Evolutionary conservation across 2,797 vertebrate genomes (phyloP).

Genomic region (Pyrocephalus nanus): DNA sequence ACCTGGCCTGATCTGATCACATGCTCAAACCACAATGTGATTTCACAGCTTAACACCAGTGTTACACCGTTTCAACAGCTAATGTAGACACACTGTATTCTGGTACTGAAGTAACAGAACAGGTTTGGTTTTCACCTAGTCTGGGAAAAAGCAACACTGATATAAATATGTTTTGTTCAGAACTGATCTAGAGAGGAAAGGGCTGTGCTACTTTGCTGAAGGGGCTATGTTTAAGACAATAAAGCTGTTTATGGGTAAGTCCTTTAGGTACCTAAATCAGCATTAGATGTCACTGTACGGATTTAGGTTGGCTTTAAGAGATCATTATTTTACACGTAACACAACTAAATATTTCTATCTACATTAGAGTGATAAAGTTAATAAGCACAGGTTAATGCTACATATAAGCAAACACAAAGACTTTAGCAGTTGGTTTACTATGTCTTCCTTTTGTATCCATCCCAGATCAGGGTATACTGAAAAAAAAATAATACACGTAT

Average conservation of each 20-base stretch:
- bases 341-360: conserved; percentile 23
- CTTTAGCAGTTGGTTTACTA: conserved; percentile 41
- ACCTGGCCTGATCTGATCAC: background rate
- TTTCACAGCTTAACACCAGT: background rate
- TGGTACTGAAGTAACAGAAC: background rate
- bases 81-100: background rate
- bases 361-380: conserved; percentile 35
- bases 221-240: background rate
- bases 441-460: conserved; percentile 35
- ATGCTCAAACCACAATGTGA: background rate
- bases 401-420: conserved; percentile 23
- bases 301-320: conserved; percentile 20
- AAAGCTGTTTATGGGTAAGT: background rate
- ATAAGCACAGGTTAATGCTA: conserved; percentile 47
- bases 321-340: background rate
- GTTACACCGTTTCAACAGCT: background rate
- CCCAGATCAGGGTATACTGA: conserved; percentile 16
- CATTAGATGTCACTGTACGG: background rate
- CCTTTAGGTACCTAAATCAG: conserved; percentile 18
- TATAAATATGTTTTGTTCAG: background rate
- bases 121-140: background rate
- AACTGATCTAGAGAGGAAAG: background rate
- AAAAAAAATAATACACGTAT: conserved; percentile 44
- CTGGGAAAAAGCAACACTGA: background rate
- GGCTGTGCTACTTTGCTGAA: background rate